Percentiles rank a stretch among this genome's conserved stretches.
Evolutionary conservation across 2,888 invertebrate genomes (phyloP).

Genomic region (Nymphalis urticae): DNA sequence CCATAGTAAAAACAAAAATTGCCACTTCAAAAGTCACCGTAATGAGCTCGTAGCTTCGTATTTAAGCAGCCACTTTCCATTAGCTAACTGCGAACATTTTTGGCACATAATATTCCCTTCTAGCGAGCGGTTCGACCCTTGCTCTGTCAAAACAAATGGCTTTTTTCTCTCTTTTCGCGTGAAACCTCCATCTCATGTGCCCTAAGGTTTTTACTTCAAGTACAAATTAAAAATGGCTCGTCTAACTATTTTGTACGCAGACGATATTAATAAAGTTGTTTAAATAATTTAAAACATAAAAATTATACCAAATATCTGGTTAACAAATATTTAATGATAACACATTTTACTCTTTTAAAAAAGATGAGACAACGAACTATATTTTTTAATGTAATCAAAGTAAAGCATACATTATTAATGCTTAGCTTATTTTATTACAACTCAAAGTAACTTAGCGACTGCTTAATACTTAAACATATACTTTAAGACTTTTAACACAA

Average conservation of each 20-base stretch:
- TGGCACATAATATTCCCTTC: constrained; percentile 51
- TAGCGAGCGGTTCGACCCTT: constrained; percentile 52
- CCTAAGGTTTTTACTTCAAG: constrained; percentile 74
- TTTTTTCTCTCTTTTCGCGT: constrained; percentile 51
- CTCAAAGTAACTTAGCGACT: too few relatives aligned
- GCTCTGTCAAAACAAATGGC: constrained; percentile 70
- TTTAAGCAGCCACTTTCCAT: constrained; percentile 41
- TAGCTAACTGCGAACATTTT: constrained; percentile 43
- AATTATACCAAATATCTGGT: not conserved
- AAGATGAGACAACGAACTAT: too few relatives aligned
- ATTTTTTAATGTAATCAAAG: too few relatives aligned
- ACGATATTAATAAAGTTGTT: constrained; percentile 32
- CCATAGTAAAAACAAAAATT: constrained; percentile 4
- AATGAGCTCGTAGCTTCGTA: constrained; percentile 22
- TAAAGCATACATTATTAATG: too few relatives aligned
- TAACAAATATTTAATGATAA: too few relatives aligned
- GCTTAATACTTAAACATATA: too few relatives aligned
- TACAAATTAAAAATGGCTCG: constrained; percentile 73
- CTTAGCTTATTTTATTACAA: too few relatives aligned
- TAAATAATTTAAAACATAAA: not conserved
- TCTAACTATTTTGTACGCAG: constrained; percentile 45
- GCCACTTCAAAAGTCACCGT: constrained; percentile 31
- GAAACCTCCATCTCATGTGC: constrained; percentile 54
- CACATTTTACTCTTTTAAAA: too few relatives aligned
- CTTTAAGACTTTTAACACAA: too few relatives aligned